Evolutionary conservation across 2,797 vertebrate species (phyloP), one percentile per base, ranked within the genome.

Genomic region (Acipenser transmontanus): DNA sequence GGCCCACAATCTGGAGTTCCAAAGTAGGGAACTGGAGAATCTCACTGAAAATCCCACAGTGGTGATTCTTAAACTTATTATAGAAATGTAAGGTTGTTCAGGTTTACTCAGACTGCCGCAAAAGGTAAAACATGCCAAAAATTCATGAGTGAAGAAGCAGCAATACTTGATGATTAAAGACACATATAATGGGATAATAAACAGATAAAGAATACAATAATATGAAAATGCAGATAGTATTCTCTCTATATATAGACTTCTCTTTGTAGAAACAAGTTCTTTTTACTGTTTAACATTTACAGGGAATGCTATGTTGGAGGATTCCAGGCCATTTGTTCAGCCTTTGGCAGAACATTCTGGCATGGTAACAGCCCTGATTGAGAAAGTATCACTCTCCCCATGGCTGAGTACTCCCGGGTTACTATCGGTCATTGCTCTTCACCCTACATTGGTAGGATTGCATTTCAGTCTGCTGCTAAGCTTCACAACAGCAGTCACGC

Each of bases 341-440:
- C 8, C 56, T 67, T 69, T 64, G 71, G 64, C 69, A 73, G 60
- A 68, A 69, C 73, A 83, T 84, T 84, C 82, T 80, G 65, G 60
- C 8, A 64, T 6, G 0, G 54, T 59, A 17, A 34, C 60, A 56
- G 72, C 50, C 72, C 54, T 47, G 81, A 76, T 69, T 71, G 75
- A 78, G 78, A 50, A 70, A 74, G 75, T 74, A 69, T 64, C 61
- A 76, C 20, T 63, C 34, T 1, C 17, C 17, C 17, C 17, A 17
- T 17, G 17, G 17, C 17, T 34, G 34, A 34, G 34, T 34, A 34
- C 34, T 4, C 8, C 0, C 66, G 62, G 90, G 92, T 93, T 92
- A 94, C 84, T 89, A 14, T 14, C 78, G 90, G 91, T 76, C 85
- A 70, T 75, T 89, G 80, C 82, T 85, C 91, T 86, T 83, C 85